A percentile compares a stretch with the other conserved stretches of the same genome.
Evolutionary conservation across 2,113 vertebrate genomes (phyloP).

Genomic region (Raja brachyura): DNA sequence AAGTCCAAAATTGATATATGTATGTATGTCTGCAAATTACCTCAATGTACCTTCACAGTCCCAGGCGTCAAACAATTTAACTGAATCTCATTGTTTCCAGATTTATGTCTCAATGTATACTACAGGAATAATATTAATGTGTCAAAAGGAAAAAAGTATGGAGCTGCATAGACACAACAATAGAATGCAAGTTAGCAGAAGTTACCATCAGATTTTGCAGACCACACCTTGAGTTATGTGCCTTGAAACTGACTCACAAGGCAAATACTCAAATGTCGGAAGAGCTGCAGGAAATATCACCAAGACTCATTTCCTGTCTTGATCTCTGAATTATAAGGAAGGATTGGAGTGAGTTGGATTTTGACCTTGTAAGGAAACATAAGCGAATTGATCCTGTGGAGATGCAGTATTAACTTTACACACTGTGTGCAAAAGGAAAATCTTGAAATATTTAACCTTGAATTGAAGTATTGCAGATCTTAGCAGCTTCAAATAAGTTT

Average conservation of each 20-base stretch:
- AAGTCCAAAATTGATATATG: background rate
- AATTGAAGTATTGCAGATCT: background rate
- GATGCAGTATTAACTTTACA: background rate
- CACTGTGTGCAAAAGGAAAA: background rate
- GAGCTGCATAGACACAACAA: constrained; percentile 5
- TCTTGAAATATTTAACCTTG: background rate
- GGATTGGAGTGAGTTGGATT: background rate
- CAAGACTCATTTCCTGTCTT: background rate
- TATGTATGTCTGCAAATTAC: background rate
- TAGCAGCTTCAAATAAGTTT: background rate
- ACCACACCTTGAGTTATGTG: background rate
- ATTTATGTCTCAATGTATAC: background rate
- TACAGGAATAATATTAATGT: background rate
- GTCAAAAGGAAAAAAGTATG: too few species aligned
- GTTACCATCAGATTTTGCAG: background rate
- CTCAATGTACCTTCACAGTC: background rate
- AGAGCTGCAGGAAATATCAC: background rate
- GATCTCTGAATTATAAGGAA: background rate
- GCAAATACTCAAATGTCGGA: background rate
- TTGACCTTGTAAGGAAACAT: background rate
- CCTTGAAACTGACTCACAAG: background rate
- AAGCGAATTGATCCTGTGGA: background rate
- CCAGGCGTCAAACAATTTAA: background rate
- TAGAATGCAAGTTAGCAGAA: background rate
- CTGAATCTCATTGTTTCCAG: constrained; percentile 18